Evolutionary conservation across 2,797 vertebrate species (phyloP).

Genomic region (Eleutherodactylus coqui): DNA sequence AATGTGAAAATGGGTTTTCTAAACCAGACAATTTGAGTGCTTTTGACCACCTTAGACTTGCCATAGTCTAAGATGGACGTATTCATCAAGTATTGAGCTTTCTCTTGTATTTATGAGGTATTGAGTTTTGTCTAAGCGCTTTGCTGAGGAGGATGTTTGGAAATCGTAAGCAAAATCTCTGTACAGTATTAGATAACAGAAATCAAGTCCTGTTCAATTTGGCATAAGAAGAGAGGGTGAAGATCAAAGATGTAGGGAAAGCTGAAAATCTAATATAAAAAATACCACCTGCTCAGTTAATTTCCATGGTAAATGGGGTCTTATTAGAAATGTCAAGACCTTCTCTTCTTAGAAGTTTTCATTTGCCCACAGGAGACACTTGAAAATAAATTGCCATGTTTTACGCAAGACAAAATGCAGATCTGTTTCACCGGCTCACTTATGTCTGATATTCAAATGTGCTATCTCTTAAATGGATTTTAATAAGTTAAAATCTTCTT

Average conservation of each 20-base stretch:
- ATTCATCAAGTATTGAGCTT: neutral
- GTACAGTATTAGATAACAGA: neutral
- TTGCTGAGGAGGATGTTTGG: neutral
- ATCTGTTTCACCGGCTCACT: conserved; percentile 15
- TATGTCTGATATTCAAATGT: conserved; percentile 2
- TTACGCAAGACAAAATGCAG: conserved; percentile 18
- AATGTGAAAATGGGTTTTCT: neutral
- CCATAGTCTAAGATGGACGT: neutral
- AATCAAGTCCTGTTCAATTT: conserved; percentile 34
- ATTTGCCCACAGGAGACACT: conserved; percentile 7
- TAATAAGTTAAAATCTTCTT: conserved; percentile 4
- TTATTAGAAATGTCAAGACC: conserved; percentile 39
- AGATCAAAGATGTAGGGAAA: conserved; percentile 33
- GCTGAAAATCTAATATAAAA: conserved; percentile 8
- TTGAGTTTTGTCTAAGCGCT: neutral
- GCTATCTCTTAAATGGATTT: neutral
- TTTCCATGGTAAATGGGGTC: conserved; percentile 20
- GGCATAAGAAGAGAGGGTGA: conserved; percentile 42
- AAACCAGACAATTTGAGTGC: neutral
- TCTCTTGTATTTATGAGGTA: neutral
- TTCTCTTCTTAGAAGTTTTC: neutral
- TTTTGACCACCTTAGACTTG: neutral
- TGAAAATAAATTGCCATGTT: conserved; percentile 39
- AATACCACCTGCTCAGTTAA: conserved; percentile 32
- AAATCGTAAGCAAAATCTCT: neutral